These are phyloP conservation scores for Castor canadensis DNA, from an alignment of 2,113 vertebrate genomes.

Conservation along the genomic window DNA sequence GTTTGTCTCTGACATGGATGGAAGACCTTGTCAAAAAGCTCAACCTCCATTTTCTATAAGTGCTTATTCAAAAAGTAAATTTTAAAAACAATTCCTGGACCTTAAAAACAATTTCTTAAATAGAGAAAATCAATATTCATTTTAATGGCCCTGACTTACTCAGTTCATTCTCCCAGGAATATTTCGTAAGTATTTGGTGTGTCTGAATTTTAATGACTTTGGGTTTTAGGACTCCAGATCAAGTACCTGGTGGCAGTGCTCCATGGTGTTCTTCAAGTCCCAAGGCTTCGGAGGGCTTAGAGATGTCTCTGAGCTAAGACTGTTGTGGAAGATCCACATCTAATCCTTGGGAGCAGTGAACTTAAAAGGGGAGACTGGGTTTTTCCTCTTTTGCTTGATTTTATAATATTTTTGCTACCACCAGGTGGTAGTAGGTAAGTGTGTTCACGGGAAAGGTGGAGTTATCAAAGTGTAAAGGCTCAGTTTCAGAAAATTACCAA, in stretches of 20 bases:
- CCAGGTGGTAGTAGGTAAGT: conserved; percentile 58
- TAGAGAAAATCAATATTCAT: conserved; percentile 23
- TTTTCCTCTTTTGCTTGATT: not conserved
- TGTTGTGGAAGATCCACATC: not conserved
- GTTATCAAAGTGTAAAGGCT: not conserved
- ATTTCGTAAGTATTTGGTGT: not conserved
- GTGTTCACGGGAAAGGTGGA: not conserved
- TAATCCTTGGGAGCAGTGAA: not conserved
- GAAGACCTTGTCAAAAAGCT: conserved; percentile 47
- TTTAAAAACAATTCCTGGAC: not conserved
- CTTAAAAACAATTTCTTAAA: not conserved
- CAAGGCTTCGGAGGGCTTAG: not conserved
- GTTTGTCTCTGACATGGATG: not conserved
- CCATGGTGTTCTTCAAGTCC: not conserved
- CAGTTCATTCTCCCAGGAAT: not conserved
- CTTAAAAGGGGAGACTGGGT: not conserved
- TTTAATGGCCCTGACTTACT: not conserved
- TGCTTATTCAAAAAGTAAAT: not conserved
- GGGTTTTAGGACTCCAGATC: not conserved
- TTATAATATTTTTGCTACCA: conserved; percentile 58
- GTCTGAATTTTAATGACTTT: not conserved
- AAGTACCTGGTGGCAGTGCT: not conserved
- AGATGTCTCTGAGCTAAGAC: not conserved
- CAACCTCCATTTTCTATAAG: conserved; percentile 28
- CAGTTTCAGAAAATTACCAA: conserved; percentile 50